These are phyloP conservation scores for Parnassius apollo DNA, from an alignment of 2,888 invertebrate species.

Conservation along the genomic window DNA sequence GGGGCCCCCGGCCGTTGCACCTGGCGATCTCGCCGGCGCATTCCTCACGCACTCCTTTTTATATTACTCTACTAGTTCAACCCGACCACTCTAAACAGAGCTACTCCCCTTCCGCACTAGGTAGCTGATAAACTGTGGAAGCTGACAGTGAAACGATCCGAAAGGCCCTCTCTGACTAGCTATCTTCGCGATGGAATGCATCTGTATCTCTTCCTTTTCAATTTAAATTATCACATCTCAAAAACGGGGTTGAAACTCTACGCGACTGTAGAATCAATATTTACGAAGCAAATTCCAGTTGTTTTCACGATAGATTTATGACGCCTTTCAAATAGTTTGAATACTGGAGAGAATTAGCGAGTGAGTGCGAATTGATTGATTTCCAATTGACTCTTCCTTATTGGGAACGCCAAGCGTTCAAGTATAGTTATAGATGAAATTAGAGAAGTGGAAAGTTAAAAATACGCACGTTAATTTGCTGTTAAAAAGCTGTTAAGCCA, in stretches of 20 bases:
- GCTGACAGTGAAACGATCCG: constrained; percentile 42
- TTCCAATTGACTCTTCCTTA: constrained; percentile 39
- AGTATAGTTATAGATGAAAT: constrained; percentile 21
- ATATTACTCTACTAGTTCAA: constrained; percentile 65
- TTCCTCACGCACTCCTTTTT: constrained; percentile 80
- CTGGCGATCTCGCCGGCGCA: constrained; percentile 71
- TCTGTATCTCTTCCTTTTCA: constrained; percentile 43
- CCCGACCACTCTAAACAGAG: constrained; percentile 58
- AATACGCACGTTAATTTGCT: constrained; percentile 29
- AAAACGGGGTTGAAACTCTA: constrained; percentile 16
- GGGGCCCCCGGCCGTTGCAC: constrained; percentile 75
- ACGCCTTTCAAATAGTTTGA: constrained; percentile 48
- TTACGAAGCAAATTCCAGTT: constrained; percentile 48
- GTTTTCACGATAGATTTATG: constrained; percentile 60
- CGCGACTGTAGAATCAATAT: constrained; percentile 53
- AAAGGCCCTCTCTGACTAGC: constrained; percentile 45
- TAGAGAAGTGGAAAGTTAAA: constrained; percentile 33
- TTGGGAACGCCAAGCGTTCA: constrained; percentile 17
- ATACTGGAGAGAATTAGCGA: constrained; percentile 55
- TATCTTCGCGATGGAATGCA: constrained; percentile 34
- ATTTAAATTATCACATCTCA: constrained; percentile 60
- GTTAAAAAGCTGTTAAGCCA: constrained; percentile 40
- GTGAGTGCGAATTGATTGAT: constrained; percentile 51
- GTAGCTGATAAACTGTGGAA: constrained; percentile 46
- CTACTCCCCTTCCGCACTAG: constrained; percentile 37